These are phyloP conservation scores for Aramus guarauna DNA, from an alignment of 2,113 vertebrate genomes.

Conservation along the genomic window DNA sequence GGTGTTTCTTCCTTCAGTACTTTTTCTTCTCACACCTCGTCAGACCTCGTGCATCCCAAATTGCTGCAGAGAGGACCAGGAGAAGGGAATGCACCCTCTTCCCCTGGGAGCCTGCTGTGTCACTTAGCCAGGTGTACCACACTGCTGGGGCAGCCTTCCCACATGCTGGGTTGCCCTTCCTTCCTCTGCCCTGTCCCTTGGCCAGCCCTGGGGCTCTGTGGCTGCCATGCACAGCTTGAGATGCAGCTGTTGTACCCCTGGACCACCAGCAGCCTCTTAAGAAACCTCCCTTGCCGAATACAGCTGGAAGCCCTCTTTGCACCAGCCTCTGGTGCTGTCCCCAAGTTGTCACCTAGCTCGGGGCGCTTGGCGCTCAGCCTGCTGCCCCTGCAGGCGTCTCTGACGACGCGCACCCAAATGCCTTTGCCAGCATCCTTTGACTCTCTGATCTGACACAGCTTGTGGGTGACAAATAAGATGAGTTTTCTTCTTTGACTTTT, in stretches of 20 bases:
- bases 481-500: background rate
- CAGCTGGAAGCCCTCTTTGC: background rate
- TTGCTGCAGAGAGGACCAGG: background rate
- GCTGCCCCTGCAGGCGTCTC: background rate
- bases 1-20: background rate
- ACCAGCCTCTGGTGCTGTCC: background rate
- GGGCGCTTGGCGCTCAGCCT: background rate
- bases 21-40: background rate
- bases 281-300: background rate
- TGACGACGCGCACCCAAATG: background rate
- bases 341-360: background rate
- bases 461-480: background rate
- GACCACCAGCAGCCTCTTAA: background rate
- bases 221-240: fast-evolving
- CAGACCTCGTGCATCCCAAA: background rate
- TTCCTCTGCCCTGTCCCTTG: background rate
- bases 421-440: background rate
- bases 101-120: background rate
- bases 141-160: background rate
- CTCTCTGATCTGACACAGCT: background rate
- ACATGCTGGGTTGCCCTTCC: fast-evolving
- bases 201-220: background rate
- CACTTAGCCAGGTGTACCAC: fast-evolving
- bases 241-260: fast-evolving
- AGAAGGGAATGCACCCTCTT: background rate